Conservation (phyloP, 2,113 vertebrate species). For the Oenanthe oenanthe region DNA sequence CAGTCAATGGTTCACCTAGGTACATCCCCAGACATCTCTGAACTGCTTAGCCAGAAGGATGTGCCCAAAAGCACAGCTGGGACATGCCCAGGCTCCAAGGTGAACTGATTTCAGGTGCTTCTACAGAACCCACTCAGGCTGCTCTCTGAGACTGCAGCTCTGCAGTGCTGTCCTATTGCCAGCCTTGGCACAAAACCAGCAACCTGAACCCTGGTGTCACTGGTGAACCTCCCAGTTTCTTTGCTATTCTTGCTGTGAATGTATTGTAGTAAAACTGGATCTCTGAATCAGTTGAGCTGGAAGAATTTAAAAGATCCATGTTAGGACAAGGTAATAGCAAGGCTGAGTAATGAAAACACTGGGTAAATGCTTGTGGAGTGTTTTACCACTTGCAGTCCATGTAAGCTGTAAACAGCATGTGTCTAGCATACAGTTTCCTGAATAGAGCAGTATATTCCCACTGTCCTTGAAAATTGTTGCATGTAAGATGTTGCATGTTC, state of each 20-base stretch:
- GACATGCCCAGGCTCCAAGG: accelerated
- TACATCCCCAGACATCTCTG: neutral
- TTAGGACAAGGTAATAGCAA: neutral
- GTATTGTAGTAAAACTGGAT: neutral
- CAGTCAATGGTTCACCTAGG: neutral
- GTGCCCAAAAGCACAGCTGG: neutral
- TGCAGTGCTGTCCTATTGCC: neutral
- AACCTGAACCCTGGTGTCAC: neutral
- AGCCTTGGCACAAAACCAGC: neutral
- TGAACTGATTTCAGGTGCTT: neutral
- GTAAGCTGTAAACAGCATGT: neutral
- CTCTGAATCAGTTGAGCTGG: neutral
- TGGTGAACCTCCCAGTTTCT: neutral
- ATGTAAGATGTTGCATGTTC: neutral
- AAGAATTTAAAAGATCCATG: neutral
- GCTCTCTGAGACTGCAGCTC: neutral
- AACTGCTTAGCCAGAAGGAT: neutral
- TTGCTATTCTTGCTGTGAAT: neutral
- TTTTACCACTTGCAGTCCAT: neutral
- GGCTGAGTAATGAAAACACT: neutral
- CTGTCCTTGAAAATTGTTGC: constrained; percentile 16
- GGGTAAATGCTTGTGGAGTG: neutral
- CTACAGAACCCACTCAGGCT: neutral
- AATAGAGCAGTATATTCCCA: neutral
- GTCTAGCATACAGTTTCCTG: neutral